phyloP scores from a whole-genome alignment of 2,888 invertebrate species.

The Amiota communis region DNA sequence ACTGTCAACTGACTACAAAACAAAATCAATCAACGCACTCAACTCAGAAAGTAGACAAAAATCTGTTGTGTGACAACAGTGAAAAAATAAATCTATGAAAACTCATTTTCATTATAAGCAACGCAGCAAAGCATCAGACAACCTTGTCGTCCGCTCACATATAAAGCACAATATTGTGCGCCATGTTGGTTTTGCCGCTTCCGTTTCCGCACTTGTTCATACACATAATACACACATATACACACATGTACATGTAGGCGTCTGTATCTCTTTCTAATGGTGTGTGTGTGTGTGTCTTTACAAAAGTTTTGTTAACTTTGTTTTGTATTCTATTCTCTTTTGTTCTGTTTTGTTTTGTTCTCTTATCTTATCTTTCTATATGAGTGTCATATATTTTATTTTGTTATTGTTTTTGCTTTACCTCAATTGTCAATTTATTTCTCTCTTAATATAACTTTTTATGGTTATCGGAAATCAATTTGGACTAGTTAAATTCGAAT shows the following conservation, averaged over 20 bases:
- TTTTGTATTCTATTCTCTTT: background rate
- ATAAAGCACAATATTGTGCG: constrained; percentile 14
- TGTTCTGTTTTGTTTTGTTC: background rate
- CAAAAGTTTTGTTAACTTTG: constrained; percentile 23
- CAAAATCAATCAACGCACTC: constrained; percentile 29
- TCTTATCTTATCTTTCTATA: background rate
- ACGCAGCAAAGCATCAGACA: background rate
- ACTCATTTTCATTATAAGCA: constrained; percentile 26
- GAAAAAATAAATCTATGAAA: constrained; percentile 15
- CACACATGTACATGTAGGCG: too few relatives aligned
- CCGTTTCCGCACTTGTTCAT: constrained; percentile 13
- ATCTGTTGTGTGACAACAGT: background rate
- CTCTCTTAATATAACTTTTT: background rate
- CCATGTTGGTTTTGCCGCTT: constrained; percentile 15
- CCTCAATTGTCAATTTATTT: constrained; percentile 7
- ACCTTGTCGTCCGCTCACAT: background rate
- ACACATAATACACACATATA: background rate
- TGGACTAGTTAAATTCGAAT: constrained; percentile 15
- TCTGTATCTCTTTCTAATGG: too few relatives aligned
- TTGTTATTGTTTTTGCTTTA: background rate
- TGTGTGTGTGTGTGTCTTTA: background rate
- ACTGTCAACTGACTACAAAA: constrained; percentile 26
- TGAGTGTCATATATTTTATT: background rate
- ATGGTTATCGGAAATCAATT: constrained; percentile 24
- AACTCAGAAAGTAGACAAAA: constrained; percentile 10